Conservation (phyloP, 1,140 invertebrate genomes). For the Bathynomus jamesi region DNA sequence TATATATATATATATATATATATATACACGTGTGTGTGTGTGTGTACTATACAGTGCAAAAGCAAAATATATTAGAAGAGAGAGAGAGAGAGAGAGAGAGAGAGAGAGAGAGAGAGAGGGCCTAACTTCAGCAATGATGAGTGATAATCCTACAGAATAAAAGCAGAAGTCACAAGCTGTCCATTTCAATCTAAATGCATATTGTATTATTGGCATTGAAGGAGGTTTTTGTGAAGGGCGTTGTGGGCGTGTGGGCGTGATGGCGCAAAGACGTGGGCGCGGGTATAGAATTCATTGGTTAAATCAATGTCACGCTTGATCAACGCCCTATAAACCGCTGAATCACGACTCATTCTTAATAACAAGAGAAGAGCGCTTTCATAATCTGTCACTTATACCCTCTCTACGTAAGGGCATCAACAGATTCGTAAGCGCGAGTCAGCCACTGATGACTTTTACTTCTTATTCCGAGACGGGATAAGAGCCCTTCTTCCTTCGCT, state of each 20-base stretch:
- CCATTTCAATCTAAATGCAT: not conserved
- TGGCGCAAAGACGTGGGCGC: not conserved
- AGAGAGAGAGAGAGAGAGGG: no score
- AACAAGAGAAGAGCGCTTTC: not conserved
- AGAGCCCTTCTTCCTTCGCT: not conserved
- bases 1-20: no score
- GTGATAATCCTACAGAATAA: not conserved
- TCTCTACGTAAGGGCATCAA: not conserved
- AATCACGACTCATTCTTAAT: not conserved
- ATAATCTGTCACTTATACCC: not conserved
- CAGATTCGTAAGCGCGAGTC: not conserved
- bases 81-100: no score
- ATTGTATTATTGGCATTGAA: not conserved
- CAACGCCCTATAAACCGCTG: not conserved
- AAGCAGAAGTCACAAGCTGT: not conserved
- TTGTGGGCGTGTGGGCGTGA: not conserved
- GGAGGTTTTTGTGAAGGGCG: no score
- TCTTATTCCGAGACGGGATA: not conserved
- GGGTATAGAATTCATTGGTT: not conserved
- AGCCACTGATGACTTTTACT: not conserved
- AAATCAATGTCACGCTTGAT: slow-evolving; percentile 1
- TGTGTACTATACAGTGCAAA: no score
- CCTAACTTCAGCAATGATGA: no score
- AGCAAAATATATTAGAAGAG: no score
- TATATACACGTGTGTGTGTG: no score